Conservation (phyloP, 2,797 vertebrate genomes). For the Channallabes apus region DNA sequence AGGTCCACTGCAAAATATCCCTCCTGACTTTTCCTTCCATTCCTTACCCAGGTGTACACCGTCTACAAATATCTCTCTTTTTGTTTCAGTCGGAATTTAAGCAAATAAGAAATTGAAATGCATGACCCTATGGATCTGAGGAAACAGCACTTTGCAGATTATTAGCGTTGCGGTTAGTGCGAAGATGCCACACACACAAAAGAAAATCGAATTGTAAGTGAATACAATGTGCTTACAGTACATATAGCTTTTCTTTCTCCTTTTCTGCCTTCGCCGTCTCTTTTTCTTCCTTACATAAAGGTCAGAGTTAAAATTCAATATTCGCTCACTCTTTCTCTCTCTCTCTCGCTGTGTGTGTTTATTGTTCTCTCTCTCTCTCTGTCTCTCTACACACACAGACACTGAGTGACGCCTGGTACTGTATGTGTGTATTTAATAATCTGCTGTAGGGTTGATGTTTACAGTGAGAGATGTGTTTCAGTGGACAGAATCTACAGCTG, state of each 20-base stretch:
- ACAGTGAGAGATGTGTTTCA: slow-evolving; percentile 37
- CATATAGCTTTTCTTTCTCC: background rate
- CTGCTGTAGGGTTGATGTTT: slow-evolving; percentile 43
- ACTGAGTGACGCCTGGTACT: slow-evolving; percentile 40
- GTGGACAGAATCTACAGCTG: slow-evolving; percentile 41
- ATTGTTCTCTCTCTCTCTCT: background rate
- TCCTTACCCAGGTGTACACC: background rate
- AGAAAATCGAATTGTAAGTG: background rate
- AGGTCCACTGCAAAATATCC: background rate
- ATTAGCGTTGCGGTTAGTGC: background rate
- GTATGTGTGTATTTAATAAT: slow-evolving; percentile 28
- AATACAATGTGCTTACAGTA: slow-evolving; percentile 9
- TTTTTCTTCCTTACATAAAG: slow-evolving; percentile 16
- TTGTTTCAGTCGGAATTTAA: too few species aligned
- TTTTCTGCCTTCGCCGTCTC: background rate
- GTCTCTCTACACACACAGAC: slow-evolving; percentile 20
- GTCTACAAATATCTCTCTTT: background rate
- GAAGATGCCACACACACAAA: background rate
- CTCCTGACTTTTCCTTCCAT: background rate
- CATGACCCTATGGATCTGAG: background rate
- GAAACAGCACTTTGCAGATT: background rate
- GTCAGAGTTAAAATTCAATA: slow-evolving; percentile 20
- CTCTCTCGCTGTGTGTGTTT: background rate
- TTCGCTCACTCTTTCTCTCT: background rate
- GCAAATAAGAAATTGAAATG: background rate